These are phyloP conservation scores for Myoxocephalus aenaeus DNA, from an alignment of 2,797 vertebrate species.

Conservation along the genomic window DNA sequence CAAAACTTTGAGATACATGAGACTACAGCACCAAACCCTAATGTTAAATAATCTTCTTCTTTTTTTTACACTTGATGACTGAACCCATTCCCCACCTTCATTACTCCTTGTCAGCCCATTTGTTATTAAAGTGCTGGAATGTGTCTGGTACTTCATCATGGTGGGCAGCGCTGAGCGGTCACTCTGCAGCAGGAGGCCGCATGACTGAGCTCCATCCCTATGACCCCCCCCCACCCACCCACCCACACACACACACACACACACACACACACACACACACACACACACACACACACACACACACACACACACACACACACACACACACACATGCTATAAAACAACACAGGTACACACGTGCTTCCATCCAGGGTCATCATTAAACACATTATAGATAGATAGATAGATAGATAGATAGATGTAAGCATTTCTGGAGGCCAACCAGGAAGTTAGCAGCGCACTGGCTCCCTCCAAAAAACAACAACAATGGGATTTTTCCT, in stretches of 20 bases:
- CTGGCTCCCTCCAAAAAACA: background rate
- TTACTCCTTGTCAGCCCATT: conserved; percentile 81
- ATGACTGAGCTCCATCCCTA: conserved; percentile 19
- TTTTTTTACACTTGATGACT: conserved; percentile 58
- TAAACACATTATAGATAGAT: background rate
- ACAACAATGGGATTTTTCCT: background rate
- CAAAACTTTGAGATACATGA: conserved; percentile 27
- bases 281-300: conserved; percentile 2
- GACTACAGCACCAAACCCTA: conserved; percentile 12
- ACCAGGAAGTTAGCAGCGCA: background rate
- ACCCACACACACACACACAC: background rate
- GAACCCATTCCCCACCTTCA: conserved; percentile 59
- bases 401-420: background rate
- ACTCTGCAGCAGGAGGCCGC: conserved; percentile 69
- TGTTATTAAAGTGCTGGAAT: conserved; percentile 86
- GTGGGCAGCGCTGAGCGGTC: conserved; percentile 67
- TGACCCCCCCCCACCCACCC: background rate
- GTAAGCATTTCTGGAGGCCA: too few species aligned
- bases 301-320: background rate
- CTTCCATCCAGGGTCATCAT: background rate
- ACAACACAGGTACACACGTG: conserved; percentile 12
- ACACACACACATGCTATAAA: background rate
- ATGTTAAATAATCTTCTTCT: conserved; percentile 43
- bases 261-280: conserved; percentile 6
- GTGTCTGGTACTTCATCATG: conserved; percentile 83